Conservation (phyloP, 2,113 vertebrate species). For the Lathamus discolor region DNA sequence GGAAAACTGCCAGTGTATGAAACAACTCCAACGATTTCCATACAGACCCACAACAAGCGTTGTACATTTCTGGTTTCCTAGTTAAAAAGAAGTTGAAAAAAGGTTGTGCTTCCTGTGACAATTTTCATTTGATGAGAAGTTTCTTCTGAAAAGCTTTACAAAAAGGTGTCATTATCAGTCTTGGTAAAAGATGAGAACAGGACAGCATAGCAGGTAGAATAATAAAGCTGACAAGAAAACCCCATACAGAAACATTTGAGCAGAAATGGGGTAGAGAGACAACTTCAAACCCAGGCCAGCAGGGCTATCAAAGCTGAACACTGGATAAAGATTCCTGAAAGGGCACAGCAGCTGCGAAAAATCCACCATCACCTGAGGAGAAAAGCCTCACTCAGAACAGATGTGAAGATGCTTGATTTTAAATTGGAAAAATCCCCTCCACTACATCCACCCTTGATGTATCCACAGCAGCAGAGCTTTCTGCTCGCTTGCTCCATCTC, state of each 20-base stretch:
- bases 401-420: not conserved
- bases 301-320: not conserved
- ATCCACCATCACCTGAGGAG: not conserved
- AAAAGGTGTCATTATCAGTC: not conserved
- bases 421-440: not conserved
- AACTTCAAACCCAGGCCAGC: not conserved
- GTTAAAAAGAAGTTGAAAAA: not conserved
- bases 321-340: not conserved
- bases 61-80: not conserved
- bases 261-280: not conserved
- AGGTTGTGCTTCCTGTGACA: not conserved
- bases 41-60: not conserved
- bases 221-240: conserved; percentile 1
- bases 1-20: not conserved
- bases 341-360: conserved; percentile 32
- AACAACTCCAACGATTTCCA: not conserved
- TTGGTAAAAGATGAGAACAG: not conserved
- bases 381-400: not conserved
- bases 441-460: not conserved
- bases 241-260: not conserved
- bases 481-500: not conserved
- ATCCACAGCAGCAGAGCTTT: not conserved
- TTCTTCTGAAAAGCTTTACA: not conserved
- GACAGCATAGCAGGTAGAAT: not conserved
- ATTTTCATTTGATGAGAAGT: not conserved